Conservation (phyloP, 2,888 invertebrate genomes). For the Agonopterix subpropinquella region DNA sequence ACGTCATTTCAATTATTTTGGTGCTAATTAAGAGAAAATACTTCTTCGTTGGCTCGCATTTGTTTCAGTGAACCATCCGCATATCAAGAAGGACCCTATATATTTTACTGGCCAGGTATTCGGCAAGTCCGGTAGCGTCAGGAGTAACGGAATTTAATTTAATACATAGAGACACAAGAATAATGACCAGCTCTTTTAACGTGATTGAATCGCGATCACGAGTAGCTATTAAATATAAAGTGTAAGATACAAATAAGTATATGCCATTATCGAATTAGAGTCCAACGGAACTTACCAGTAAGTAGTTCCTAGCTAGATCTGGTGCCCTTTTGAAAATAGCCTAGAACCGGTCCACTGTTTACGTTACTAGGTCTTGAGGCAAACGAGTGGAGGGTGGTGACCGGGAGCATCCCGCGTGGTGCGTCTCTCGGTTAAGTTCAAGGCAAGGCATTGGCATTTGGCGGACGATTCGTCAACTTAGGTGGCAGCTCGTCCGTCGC, state of each 20-base stretch:
- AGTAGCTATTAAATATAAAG: too few species aligned
- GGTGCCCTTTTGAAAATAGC: conserved; percentile 50
- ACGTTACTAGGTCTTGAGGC: conserved; percentile 33
- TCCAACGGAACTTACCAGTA: not conserved
- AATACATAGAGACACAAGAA: too few species aligned
- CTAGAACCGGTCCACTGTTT: conserved; percentile 50
- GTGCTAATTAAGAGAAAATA: too few species aligned
- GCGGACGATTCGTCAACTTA: conserved; percentile 60
- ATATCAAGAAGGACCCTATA: too few species aligned
- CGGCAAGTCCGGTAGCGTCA: too few species aligned
- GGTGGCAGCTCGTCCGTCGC: conserved; percentile 21
- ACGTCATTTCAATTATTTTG: too few species aligned
- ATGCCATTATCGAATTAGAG: conserved; percentile 1
- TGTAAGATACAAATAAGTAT: not conserved
- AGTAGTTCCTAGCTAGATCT: conserved; percentile 18
- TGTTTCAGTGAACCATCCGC: too few species aligned
- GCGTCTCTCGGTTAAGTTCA: conserved; percentile 58
- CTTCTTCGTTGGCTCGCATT: too few species aligned
- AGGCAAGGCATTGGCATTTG: conserved; percentile 72
- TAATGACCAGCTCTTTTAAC: too few species aligned
- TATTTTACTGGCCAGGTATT: too few species aligned
- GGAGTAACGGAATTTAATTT: too few species aligned
- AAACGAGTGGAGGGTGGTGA: conserved; percentile 17
- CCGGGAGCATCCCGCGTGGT: conserved; percentile 45
- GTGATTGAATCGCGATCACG: too few species aligned